These are phyloP conservation scores for Planococcus citri DNA, from an alignment of 1,140 invertebrate species.

Conservation along the genomic window DNA sequence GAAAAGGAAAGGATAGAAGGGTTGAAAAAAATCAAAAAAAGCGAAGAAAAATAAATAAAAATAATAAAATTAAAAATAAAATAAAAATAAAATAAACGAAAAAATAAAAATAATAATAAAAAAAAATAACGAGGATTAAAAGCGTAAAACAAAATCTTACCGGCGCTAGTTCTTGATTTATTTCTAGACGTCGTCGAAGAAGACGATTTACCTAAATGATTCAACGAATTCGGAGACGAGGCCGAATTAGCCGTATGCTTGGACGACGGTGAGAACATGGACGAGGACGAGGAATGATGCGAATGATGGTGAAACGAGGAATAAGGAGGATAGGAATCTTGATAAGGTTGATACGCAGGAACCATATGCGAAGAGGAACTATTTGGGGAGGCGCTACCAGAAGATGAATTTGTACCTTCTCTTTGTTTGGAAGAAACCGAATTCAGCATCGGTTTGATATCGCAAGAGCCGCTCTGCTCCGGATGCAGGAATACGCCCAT, in stretches of 20 bases:
- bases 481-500: slow-evolving; percentile 30
- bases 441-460: slow-evolving; percentile 28
- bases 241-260: slow-evolving; percentile 22
- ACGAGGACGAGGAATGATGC: slow-evolving; percentile 23
- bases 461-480: slow-evolving; percentile 26
- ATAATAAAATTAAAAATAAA: too few species aligned
- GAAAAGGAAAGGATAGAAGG: too few species aligned
- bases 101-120: slow-evolving; percentile 21
- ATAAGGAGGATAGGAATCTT: slow-evolving; percentile 21
- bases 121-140: slow-evolving; percentile 26
- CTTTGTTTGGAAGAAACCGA: slow-evolving; percentile 28
- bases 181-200: slow-evolving; percentile 26
- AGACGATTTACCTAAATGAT: slow-evolving; percentile 25
- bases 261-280: slow-evolving; percentile 24
- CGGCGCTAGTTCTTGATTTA: slow-evolving; percentile 30
- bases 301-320: slow-evolving; percentile 21
- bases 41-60: too few species aligned
- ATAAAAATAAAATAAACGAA: slow-evolving; percentile 20
- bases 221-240: slow-evolving; percentile 25
- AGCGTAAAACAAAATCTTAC: slow-evolving; percentile 35
- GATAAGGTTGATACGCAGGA: slow-evolving; percentile 23
- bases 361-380: slow-evolving; percentile 9
- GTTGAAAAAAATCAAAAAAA: too few species aligned
- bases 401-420: slow-evolving; percentile 29
- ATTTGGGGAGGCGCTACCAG: slow-evolving; percentile 22